These are phyloP conservation scores for Hylaea fasciaria DNA, from an alignment of 2,888 invertebrate species.

Conservation along the genomic window DNA sequence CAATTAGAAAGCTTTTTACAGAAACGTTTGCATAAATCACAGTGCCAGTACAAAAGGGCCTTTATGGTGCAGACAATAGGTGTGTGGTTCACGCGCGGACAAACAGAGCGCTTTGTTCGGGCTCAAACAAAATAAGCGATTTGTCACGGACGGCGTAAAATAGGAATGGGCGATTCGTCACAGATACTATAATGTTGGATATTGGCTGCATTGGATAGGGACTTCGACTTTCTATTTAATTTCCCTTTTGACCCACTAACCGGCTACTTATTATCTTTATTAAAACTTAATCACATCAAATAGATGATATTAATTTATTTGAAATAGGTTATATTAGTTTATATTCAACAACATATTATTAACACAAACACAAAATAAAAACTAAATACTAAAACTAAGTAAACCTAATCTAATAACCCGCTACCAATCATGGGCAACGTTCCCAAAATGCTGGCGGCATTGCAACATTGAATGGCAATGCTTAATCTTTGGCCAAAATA, in stretches of 20 bases:
- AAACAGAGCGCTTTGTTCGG: constrained; percentile 38
- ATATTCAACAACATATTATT: too few relatives aligned
- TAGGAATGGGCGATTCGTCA: constrained; percentile 65
- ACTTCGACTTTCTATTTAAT: constrained; percentile 4
- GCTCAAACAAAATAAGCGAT: constrained; percentile 55
- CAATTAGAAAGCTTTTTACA: constrained; percentile 42
- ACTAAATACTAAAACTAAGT: too few relatives aligned
- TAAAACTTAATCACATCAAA: too few relatives aligned
- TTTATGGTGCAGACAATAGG: constrained; percentile 37
- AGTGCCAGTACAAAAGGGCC: constrained; percentile 33
- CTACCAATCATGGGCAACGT: too few relatives aligned
- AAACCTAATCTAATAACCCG: too few relatives aligned
- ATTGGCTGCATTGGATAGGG: constrained; percentile 20
- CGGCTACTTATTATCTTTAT: too few relatives aligned
- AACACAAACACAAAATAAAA: too few relatives aligned
- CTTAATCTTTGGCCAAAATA: too few relatives aligned
- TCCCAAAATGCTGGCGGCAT: too few relatives aligned
- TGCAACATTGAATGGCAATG: too few relatives aligned
- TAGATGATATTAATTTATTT: too few relatives aligned
- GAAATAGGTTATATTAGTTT: too few relatives aligned
- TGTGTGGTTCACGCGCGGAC: constrained; percentile 33
- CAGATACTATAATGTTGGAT: constrained; percentile 45
- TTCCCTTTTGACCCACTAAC: not conserved
- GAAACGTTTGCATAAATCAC: constrained; percentile 38
- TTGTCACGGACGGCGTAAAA: constrained; percentile 55